Evolutionary conservation across 2,797 vertebrate genomes (phyloP), one percentile per base, ranked within the genome.

Genomic region (Rallus crepitans): DNA sequence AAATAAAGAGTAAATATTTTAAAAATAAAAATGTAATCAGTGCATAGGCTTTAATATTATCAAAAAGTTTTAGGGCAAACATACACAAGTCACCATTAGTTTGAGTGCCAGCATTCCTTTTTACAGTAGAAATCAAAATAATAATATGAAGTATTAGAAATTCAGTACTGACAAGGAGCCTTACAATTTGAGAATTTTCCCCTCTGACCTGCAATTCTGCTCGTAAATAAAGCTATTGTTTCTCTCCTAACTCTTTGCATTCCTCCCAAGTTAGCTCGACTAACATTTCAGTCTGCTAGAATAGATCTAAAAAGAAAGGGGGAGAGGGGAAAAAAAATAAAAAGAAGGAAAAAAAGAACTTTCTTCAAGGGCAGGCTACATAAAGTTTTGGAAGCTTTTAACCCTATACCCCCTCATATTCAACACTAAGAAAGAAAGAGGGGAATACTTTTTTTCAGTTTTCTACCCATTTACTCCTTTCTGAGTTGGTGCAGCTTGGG

Each of bases 141-240:
- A 79, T 50, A 93, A 84, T 52, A 81, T 12, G 17, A 94, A 77
- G 8, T 60, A 82, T 70, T 66, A 85, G 14, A 57, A 93, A 93
- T 77, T 87, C 59, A 85, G 71, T 31, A 84, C 17, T 40, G 56
- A 87, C 75, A 91, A 87, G 71, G 25, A 93, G 25, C 59, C 30
- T 70, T 40, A 86, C 30, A 66, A 92, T 82, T 76, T 76, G 91
- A 94, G 88, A 88, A 70, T 81, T 90, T 83, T 71, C 57, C 86
- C 90, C 88, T 96, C 80, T 95, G 95, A 90, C 95, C 94, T 65
- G 61, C 50, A 95, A 39, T 81, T 81, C 73, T 94, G 61, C 77
- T 83, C 1, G 0, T 94, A 94, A 96, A 61, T 83, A 78, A 78
- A 92, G 66, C 53, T 78, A 71, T 81, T 96, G 94, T 96, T 94